Conservation (phyloP, 2,113 vertebrate genomes). For the Sterna hirundo region DNA sequence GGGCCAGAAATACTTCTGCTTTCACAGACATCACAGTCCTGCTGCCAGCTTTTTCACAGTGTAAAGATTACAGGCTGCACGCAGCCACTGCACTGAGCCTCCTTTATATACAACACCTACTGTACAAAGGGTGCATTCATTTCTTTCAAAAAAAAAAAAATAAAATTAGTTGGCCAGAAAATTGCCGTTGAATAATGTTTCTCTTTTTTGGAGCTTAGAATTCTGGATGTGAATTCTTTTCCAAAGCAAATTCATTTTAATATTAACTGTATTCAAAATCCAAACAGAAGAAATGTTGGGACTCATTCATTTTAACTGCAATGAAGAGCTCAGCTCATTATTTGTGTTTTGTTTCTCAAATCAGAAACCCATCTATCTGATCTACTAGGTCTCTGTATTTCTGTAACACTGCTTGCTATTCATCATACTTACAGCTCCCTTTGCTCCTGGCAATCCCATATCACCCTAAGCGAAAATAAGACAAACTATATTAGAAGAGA, state of each 20-base stretch:
- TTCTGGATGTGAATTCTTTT: not conserved
- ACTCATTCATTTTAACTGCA: not conserved
- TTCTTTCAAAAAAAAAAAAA: not conserved
- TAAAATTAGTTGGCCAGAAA: not conserved
- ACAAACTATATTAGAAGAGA: conserved; percentile 47
- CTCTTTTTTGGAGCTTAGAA: not conserved
- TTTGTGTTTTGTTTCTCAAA: conserved; percentile 19
- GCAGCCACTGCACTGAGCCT: not conserved
- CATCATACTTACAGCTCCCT: conserved; percentile 89
- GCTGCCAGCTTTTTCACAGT: not conserved
- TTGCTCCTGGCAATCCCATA: conserved; percentile 85
- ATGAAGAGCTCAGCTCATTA: not conserved
- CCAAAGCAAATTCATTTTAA: not conserved
- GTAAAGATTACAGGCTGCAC: not conserved
- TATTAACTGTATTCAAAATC: conserved; percentile 2
- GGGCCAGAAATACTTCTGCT: not conserved
- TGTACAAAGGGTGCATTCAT: conserved; percentile 1
- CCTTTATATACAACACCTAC: not conserved
- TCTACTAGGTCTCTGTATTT: not conserved
- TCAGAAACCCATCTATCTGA: not conserved
- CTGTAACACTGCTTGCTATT: not conserved
- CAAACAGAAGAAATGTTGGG: not conserved
- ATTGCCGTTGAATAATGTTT: not conserved
- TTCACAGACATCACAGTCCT: not conserved
- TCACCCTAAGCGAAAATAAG: conserved; percentile 82